Base-by-base conservation (phyloP, 2,888 invertebrate species). In the Scaptodrosophila latifasciaeformis region DNA sequence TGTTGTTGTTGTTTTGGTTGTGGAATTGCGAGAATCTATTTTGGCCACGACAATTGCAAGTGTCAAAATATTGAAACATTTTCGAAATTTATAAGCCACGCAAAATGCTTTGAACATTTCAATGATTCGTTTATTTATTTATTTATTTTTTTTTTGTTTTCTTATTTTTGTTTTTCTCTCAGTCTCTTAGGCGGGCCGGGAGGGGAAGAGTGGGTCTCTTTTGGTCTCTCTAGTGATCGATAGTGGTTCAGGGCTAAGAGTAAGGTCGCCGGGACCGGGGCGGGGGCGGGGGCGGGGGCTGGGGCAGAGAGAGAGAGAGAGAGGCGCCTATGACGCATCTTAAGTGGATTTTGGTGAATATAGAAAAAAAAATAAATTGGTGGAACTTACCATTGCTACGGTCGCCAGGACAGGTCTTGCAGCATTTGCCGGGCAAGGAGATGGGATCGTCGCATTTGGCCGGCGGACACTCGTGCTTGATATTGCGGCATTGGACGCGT, bases 381-480 rank as follows among this genome's bases (percentile, higher is more conserved):
- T 5, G 19, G 24, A 9, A 91, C 92, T 91, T 83, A 93, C 92
- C 91, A 85, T 89, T 89, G 58, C 88, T n/a, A n/a, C n/a, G 82
- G 81, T 94, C 93, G 64, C 93, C 94, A 5, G 95, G 94, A 84
- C 97, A 97, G 3, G 93, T 91, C 88, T 96, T 97, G 88, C 97
- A 97, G 88, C 97, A 97, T 77, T 93, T 90, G 64, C 95, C 95
- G 15, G 94, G 93, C 64, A 93, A 88, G 54, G 95, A 88, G 34
- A 94, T 92, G 0, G 96, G 96, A 70, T 95, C 93, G 61, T 92
- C 92, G 86, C 97, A 97, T 13, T 90, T 91, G 13, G 94, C 92
- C 77, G 93, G 93, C 5, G 96, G 96, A 82, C 97, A 97, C 83
- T 96, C 95, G 83, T 93, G 93, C 87, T 96, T 96, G 65, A 97